Percentiles rank a stretch among this genome's conserved stretches.
These are phyloP conservation scores for Emydocephalus ijimae DNA, from an alignment of 2,113 vertebrate species.

Conservation along the genomic window DNA sequence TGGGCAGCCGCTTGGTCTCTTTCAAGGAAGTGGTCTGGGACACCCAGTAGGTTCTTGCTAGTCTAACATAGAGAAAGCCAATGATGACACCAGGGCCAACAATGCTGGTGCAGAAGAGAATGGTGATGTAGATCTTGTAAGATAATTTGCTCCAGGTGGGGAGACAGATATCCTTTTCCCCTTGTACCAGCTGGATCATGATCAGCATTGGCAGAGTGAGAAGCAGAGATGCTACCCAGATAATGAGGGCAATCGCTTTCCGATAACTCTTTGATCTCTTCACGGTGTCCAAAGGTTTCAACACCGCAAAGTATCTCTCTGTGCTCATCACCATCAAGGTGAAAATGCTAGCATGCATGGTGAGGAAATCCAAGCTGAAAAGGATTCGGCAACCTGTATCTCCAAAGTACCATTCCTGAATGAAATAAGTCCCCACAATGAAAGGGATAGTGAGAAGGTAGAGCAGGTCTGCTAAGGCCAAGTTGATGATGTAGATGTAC, in stretches of 20 bases:
- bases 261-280: constrained; percentile 88
- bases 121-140: constrained; percentile 84
- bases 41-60: constrained; percentile 86
- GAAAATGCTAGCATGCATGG: constrained; percentile 93
- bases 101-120: constrained; percentile 88
- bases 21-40: constrained; percentile 89
- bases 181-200: constrained; percentile 78
- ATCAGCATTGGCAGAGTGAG: constrained; percentile 88
- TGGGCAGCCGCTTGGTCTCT: constrained; percentile 72
- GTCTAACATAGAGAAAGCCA: constrained; percentile 83
- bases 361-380: constrained; percentile 89
- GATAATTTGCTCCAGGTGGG: constrained; percentile 79
- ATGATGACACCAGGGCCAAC: constrained; percentile 88
- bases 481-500: constrained; percentile 92
- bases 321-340: constrained; percentile 90
- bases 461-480: constrained; percentile 85
- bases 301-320: constrained; percentile 85
- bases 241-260: constrained; percentile 82
- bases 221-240: constrained; percentile 83
- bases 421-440: constrained; percentile 87
- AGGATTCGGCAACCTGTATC: constrained; percentile 80
- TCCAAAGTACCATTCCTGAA: constrained; percentile 88
- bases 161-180: constrained; percentile 81
- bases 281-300: constrained; percentile 87
- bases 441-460: constrained; percentile 90